These are phyloP conservation scores for Magallana nippona DNA, from an alignment of 2,888 invertebrate species.

Conservation along the genomic window DNA sequence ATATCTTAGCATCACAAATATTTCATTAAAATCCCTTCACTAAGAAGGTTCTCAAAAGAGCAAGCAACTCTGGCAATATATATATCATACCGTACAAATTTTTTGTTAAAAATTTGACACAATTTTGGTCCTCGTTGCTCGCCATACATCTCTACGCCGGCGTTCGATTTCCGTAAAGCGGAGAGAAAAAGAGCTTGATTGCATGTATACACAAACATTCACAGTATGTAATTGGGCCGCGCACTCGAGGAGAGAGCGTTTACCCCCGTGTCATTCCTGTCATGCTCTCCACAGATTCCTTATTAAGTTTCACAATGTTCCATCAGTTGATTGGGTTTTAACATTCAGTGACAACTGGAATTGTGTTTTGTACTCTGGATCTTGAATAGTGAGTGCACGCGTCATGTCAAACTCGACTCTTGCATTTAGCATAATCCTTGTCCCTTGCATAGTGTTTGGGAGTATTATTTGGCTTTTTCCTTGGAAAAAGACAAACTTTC, in stretches of 20 bases:
- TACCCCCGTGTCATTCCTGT: constrained; percentile 5
- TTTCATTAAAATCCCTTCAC: no score
- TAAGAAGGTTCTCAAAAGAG: no score
- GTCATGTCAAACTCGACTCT: constrained; percentile 2
- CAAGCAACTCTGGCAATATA: no score
- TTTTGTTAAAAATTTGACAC: not conserved
- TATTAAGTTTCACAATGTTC: not conserved
- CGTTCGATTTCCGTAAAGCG: constrained; percentile 27
- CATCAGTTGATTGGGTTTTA: not conserved
- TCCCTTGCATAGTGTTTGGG: not conserved
- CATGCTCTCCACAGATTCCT: not conserved
- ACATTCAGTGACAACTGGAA: not conserved
- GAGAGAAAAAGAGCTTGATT: constrained; percentile 24
- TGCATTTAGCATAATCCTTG: not conserved
- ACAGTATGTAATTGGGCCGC: constrained; percentile 18
- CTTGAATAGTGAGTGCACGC: not conserved
- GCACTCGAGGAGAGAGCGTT: not conserved
- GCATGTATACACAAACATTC: constrained; percentile 23
- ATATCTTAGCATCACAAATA: no score
- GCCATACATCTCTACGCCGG: not conserved
- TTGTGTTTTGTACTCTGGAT: not conserved
- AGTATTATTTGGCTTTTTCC: not conserved
- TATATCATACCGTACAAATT: no score
- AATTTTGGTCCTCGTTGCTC: not conserved
- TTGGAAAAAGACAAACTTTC: not conserved